Conservation (phyloP, 2,888 invertebrate species). For the Clitarchus hookeri region DNA sequence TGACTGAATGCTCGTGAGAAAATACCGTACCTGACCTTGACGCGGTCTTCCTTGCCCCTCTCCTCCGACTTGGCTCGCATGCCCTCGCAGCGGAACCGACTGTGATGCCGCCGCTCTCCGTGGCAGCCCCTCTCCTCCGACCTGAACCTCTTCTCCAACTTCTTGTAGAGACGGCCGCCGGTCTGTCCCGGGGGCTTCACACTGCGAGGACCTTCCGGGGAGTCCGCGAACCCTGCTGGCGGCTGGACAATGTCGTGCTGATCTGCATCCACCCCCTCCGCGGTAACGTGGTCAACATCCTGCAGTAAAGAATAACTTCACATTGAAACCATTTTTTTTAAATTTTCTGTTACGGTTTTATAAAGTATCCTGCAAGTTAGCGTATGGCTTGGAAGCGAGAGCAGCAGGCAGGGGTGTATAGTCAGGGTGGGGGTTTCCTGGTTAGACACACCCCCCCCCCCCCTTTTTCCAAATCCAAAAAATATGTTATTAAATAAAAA, state of each 20-base stretch:
- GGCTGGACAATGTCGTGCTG: constrained; percentile 77
- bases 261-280: constrained; percentile 26
- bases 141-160: constrained; percentile 76
- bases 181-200: constrained; percentile 42
- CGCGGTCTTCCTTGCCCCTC: constrained; percentile 64
- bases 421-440: too few relatives aligned
- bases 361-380: too few relatives aligned
- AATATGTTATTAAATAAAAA: too few relatives aligned
- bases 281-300: constrained; percentile 23
- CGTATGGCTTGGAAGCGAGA: too few relatives aligned
- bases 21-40: constrained; percentile 37
- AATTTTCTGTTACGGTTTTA: too few relatives aligned
- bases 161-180: constrained; percentile 67
- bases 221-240: constrained; percentile 87
- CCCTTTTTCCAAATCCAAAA: too few relatives aligned
- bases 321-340: background rate
- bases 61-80: constrained; percentile 83
- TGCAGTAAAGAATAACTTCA: background rate
- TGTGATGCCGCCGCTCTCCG: constrained; percentile 65
- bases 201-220: constrained; percentile 62
- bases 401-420: too few relatives aligned
- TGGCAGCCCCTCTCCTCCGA: constrained; percentile 71
- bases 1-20: too few relatives aligned
- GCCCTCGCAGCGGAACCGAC: constrained; percentile 67
- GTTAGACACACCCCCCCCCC: too few relatives aligned